Base-by-base conservation (phyloP, 2,888 invertebrate species). In the Spilarctia lutea region DNA sequence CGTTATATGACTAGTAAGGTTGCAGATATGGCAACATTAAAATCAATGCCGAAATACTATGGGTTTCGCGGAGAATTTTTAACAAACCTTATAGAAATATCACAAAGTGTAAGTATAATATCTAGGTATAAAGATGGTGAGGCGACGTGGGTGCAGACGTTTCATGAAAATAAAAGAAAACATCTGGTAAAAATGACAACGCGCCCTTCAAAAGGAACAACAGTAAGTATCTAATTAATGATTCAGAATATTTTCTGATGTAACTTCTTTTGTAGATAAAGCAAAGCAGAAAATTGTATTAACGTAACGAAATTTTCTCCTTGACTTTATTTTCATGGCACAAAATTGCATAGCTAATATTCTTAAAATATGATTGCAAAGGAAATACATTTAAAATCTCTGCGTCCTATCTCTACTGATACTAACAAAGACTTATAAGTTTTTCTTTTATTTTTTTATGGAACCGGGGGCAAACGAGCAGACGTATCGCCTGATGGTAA, bases 21-120 rank as follows among this genome's bases (percentile, higher is more conserved):
- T 83, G 91, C 94, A 65, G 92, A 95, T 74, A 75, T 96, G 11
- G 84, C 90, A 30, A 96, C 96, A 77, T 90, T 97, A 35, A 94
- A 96, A 84, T 91, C 92, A 35, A 94, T 93, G 77, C 91, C 96
- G 1, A 92, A 94, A 80, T 94, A 93, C 78, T 97, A 96, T 93
- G 98, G 98, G n/a, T 97, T 94, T 86, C 93, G 97, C 78, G 98
- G 98, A 16, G 97, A 97, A 92, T 96, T 97, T 39, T 87, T 98
- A 68, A 96, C 97, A 6, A 97, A 96, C 89, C 96, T 98, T 71
- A 92, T 96, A 68, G 94, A 96, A 75, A 88, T 97, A 35, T 96
- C 97, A 2, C 91, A 96, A 78, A 89, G 89, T 69, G 90, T 98
- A 6, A 96, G 96, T 79, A 96, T 98, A 77, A 96, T 94, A 70